Evolutionary conservation across 2,113 vertebrate species (phyloP).

Genomic region (Sterna hirundo): DNA sequence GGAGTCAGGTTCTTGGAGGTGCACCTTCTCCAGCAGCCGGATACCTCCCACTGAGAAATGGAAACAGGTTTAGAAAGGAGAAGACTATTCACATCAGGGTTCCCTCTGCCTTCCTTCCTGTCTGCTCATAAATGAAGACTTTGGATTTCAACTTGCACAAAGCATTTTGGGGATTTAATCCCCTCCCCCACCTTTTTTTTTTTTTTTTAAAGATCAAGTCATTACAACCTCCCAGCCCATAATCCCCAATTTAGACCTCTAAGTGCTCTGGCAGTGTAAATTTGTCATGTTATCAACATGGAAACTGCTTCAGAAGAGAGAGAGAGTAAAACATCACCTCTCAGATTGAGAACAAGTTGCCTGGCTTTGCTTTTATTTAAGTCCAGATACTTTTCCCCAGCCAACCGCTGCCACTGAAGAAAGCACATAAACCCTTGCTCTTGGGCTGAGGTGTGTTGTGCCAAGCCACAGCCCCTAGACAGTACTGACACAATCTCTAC

Average conservation of each 20-base stretch:
- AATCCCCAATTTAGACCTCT: neutral
- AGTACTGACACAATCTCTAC: neutral
- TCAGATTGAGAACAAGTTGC: neutral
- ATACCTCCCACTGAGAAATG: neutral
- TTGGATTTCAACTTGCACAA: neutral
- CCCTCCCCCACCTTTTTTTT: rapidly evolving
- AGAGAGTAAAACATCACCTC: neutral
- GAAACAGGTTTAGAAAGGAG: neutral
- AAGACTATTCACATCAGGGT: neutral
- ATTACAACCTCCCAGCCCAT: neutral
- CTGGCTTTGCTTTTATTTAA: neutral
- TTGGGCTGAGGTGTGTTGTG: neutral
- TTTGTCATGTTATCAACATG: neutral
- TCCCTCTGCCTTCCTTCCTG: neutral
- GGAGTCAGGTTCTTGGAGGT: neutral
- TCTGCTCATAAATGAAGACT: neutral
- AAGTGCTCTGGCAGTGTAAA: neutral
- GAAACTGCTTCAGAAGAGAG: neutral
- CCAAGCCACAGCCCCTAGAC: neutral
- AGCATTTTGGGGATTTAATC: neutral
- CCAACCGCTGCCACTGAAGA: neutral
- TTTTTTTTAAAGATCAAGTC: neutral
- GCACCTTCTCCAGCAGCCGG: neutral
- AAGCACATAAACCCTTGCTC: neutral
- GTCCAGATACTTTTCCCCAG: neutral